phyloP scores from a whole-genome alignment of 2,113 vertebrate species.

The Sorex araneus region DNA sequence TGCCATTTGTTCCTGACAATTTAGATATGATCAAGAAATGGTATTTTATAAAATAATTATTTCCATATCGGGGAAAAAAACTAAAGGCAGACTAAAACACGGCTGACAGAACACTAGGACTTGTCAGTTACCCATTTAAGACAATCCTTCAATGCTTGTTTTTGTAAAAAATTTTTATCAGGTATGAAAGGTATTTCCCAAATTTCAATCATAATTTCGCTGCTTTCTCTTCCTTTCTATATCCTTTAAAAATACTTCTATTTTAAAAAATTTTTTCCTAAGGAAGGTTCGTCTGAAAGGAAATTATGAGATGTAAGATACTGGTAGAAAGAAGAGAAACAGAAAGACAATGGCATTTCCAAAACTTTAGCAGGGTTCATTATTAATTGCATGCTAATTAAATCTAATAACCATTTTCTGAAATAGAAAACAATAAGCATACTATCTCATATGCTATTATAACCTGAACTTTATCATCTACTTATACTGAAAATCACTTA shows the following conservation, averaged over 20 bases:
- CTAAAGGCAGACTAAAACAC: neutral
- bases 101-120: neutral
- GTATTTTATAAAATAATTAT: neutral
- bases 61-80: slow-evolving; percentile 8
- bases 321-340: neutral
- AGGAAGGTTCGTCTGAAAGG: slow-evolving; percentile 29
- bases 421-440: slow-evolving; percentile 13
- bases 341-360: neutral
- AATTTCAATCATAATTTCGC: neutral
- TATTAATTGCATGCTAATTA: slow-evolving; percentile 14
- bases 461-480: slow-evolving; percentile 6
- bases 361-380: neutral
- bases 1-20: too few species aligned
- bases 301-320: neutral
- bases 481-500: neutral
- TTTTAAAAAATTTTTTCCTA: slow-evolving; percentile 46
- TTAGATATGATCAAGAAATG: too few species aligned
- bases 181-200: neutral
- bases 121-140: neutral
- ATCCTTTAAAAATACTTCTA: slow-evolving; percentile 24
- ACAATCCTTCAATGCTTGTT: slow-evolving; percentile 8
- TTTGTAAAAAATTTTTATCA: neutral
- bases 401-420: neutral
- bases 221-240: slow-evolving; percentile 34
- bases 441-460: neutral